Conservation (phyloP, 2,797 vertebrate genomes). For the Synanceia verrucosa region DNA sequence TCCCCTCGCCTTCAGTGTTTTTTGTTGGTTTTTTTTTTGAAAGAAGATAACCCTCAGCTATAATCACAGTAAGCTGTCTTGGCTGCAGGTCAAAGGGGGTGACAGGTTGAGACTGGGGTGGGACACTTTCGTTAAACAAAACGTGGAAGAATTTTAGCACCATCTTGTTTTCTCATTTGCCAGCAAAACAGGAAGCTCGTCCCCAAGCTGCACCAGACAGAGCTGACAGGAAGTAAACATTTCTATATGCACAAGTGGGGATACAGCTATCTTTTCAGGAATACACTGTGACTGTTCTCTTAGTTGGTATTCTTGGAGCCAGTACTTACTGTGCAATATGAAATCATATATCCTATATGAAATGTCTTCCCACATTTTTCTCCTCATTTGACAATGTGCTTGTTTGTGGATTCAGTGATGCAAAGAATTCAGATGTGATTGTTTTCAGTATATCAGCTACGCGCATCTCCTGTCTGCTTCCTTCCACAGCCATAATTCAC, state of each 20-base stretch:
- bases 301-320: not conserved
- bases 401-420: constrained; percentile 9
- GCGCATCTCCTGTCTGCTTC: constrained; percentile 8
- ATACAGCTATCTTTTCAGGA: constrained; percentile 26
- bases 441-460: constrained; percentile 10
- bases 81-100: constrained; percentile 65
- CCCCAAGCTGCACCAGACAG: constrained; percentile 44
- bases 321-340: not conserved
- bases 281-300: constrained; percentile 1
- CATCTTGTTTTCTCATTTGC: constrained; percentile 55
- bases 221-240: constrained; percentile 46
- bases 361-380: not conserved
- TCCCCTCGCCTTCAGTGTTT: constrained; percentile 25
- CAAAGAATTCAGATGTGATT: constrained; percentile 36
- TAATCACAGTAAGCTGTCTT: constrained; percentile 44
- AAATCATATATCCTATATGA: not conserved
- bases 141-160: constrained; percentile 71
- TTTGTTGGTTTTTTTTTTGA: constrained; percentile 51
- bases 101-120: constrained; percentile 70
- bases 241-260: constrained; percentile 4
- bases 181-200: constrained; percentile 74
- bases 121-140: constrained; percentile 73
- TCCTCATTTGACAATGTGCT: not conserved
- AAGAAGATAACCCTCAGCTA: constrained; percentile 34
- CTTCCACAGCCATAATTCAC: constrained; percentile 7